A percentile compares a stretch with the other conserved stretches of the same genome.
These are phyloP conservation scores for Chelmon rostratus DNA, from an alignment of 2,797 vertebrate species.

Conservation along the genomic window DNA sequence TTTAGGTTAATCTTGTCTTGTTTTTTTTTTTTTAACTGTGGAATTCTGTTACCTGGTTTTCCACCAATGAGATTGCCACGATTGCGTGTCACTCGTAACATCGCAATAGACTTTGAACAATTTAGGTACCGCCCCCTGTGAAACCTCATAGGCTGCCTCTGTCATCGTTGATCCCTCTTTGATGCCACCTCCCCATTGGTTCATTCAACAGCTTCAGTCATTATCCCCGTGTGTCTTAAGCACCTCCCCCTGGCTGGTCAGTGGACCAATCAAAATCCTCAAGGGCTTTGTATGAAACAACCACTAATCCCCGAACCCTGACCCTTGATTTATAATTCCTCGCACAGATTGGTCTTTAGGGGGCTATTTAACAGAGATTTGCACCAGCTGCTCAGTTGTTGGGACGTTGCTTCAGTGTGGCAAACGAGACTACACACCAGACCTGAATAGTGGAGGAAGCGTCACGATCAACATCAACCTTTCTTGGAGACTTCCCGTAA, in stretches of 20 bases:
- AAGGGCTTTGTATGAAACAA: conserved; percentile 80
- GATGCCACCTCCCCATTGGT: conserved; percentile 36
- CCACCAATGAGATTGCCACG: conserved; percentile 42
- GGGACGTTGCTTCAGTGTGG: conserved; percentile 16
- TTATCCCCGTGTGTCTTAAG: conserved; percentile 60
- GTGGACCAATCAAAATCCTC: conserved; percentile 75
- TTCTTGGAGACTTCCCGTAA: conserved; percentile 12
- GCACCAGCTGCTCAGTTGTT: conserved; percentile 21
- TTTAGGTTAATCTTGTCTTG: conserved; percentile 59
- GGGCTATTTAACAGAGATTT: conserved; percentile 36
- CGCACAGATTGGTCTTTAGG: conserved; percentile 25
- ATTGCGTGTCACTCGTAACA: conserved; percentile 39
- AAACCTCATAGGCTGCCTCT: conserved; percentile 42
- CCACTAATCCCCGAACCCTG: conserved; percentile 58
- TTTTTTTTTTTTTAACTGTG: conserved; percentile 42
- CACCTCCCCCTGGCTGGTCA: conserved; percentile 69
- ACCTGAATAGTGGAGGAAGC: conserved; percentile 17
- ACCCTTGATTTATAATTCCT: conserved; percentile 48
- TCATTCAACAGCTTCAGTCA: conserved; percentile 44
- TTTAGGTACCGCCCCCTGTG: conserved; percentile 51
- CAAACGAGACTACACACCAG: not conserved
- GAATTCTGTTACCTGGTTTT: conserved; percentile 50
- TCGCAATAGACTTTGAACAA: conserved; percentile 56
- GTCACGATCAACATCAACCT: conserved; percentile 10
- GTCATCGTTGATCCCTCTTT: conserved; percentile 29